Evolutionary conservation across 2,113 vertebrate genomes (phyloP), one percentile per base, ranked within the genome.

Genomic region (Microcebus tavaratra): DNA sequence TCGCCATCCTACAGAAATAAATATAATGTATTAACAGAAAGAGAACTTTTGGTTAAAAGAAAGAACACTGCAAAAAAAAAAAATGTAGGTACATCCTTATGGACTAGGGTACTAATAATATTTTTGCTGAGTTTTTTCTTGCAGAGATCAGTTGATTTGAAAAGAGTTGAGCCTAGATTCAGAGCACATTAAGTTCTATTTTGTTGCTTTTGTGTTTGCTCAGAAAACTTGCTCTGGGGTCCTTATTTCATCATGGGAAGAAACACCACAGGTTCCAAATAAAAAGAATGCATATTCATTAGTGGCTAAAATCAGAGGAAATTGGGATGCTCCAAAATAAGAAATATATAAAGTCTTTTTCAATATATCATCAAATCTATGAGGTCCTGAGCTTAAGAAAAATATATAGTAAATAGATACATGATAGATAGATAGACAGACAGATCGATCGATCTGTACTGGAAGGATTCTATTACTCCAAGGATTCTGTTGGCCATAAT

Each of bases 391-490:
- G 6, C 11, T 68, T 86, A 86, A 45, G 48, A 55, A 55, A 78
- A 92, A 13, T 21, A 34, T 34, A 27, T 45, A 75, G 23, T 75
- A 55, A 67, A 67, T 39, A 79, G 6, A 73, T 42, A 21, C 0
- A 45, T 63, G 34, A 53, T 20, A 55, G 15, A 50, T 59, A 39
- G 50, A 50, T 59, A 39, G 50, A 55, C 8, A 57, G 50, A 55
- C 18, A 27, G 13, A 5, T 29, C 13, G 1, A 31, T 20, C 55
- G 0, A 21, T 57, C 6, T n/a, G 6, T 31, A 15, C n/a, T 55
- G 17, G 61, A 68, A 68, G 36, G 9, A 80, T 23, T 81, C 45
- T 42, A 42, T 45, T 70, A 81, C 13, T 91, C 27, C 42, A 27
- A 67, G 13, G 57, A 78, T 39, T 65, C 57, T 8, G 42, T 25